Conservation (phyloP, 2,113 vertebrate genomes). For the Alouatta palliata region DNA sequence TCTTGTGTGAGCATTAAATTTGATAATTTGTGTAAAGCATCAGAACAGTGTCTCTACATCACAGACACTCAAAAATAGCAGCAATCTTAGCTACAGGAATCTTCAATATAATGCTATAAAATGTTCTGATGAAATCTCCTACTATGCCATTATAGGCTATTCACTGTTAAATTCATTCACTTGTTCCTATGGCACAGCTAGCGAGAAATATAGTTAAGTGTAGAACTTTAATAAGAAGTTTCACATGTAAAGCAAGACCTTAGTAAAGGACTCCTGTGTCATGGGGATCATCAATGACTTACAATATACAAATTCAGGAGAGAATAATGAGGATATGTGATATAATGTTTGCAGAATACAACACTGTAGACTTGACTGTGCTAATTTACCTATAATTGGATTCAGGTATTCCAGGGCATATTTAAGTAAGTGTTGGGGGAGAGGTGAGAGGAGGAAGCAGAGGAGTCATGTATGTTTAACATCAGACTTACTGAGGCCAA, state of each 20-base stretch:
- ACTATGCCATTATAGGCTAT: not conserved
- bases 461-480: not conserved
- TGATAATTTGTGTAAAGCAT: constrained; percentile 44
- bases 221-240: not conserved
- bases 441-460: not conserved
- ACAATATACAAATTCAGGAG: not conserved
- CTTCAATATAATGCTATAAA: not conserved
- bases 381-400: not conserved
- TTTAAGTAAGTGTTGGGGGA: not conserved
- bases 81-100: not conserved
- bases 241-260: not conserved
- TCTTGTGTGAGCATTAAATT: constrained; percentile 12
- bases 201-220: not conserved
- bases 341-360: not conserved
- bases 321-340: not conserved
- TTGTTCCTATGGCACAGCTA: not conserved
- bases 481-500: not conserved
- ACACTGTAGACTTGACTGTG: not conserved
- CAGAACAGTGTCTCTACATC: not conserved
- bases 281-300: not conserved
- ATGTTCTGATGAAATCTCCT: not conserved
- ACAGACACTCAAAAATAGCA: not conserved
- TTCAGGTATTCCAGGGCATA: not conserved
- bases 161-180: not conserved
- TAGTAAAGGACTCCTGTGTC: not conserved